These are phyloP conservation scores for Potamarius usumacintae DNA, from an alignment of 2,113 vertebrate genomes.

Conservation along the genomic window DNA sequence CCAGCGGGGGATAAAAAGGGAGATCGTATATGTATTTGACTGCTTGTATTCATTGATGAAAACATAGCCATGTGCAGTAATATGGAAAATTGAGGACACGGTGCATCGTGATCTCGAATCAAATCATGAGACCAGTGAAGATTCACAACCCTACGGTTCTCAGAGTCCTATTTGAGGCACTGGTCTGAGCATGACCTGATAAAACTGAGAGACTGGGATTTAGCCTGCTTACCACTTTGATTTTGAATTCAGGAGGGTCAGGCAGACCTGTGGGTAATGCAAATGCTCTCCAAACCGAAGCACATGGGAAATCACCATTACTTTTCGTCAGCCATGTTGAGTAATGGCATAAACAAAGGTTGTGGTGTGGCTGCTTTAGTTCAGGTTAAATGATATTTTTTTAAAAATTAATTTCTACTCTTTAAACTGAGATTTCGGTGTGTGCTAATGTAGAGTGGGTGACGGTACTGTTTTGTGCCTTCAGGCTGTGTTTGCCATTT, in stretches of 20 bases:
- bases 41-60: no score
- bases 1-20: no score
- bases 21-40: no score
- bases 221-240: slow-evolving; percentile 13
- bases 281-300: slow-evolving; percentile 38
- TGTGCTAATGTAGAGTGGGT: not conserved
- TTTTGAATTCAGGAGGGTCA: slow-evolving; percentile 28
- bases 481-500: slow-evolving; percentile 18
- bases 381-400: slow-evolving; percentile 27
- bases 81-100: no score
- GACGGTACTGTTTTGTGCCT: not conserved
- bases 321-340: slow-evolving; percentile 32
- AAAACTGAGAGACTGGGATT: not conserved
- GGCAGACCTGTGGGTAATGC: slow-evolving; percentile 39
- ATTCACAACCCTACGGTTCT: not conserved
- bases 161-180: not conserved
- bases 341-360: slow-evolving; percentile 43
- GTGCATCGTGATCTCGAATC: no score
- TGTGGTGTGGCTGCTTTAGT: slow-evolving; percentile 15
- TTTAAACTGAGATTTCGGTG: not conserved
- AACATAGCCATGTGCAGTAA: no score
- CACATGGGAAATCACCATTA: slow-evolving; percentile 28
- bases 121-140: no score
- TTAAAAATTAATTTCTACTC: not conserved
- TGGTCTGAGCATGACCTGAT: slow-evolving; percentile 6